Evolutionary conservation across 1,140 invertebrate species (phyloP), one percentile per base, ranked within the genome.

Genomic region (Penaeus chinensis): DNA sequence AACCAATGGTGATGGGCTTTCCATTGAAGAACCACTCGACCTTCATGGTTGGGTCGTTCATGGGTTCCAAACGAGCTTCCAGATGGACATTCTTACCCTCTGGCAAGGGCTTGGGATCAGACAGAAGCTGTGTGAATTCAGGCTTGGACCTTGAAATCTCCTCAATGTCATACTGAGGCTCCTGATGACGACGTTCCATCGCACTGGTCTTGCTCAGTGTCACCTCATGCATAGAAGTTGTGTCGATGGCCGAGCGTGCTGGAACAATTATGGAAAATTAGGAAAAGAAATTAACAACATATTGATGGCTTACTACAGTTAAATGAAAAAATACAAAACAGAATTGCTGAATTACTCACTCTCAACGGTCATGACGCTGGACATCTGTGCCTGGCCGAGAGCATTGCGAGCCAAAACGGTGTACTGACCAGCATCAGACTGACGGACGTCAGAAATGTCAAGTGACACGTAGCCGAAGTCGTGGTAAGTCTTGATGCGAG

Each of bases 21-120:
- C 97, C 97, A 93, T 99, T 98, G 89, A 97, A 96, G 93, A 96
- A 98, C 97, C 97, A 99, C 93, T 98, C 97, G 7, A 98, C 96
- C 91, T 96, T 94, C 96, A 98, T 97, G 1, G 96, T 97, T n/a
- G 97, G 97, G 93, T 98, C 97, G 42, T 96, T 96, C 95, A 97
- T 97, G 1, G 97, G 97, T 92, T 98, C 97, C 84, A 98, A 92
- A 74, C 96, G 94, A 90, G 97, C 97, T 92, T 98, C 97, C 74
- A 98, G 92, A 91, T 98, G 97, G 91, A 98, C 96, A 91, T 97
- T 97, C 92, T 96, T 96, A 54, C 97, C 97, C 93, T 99, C 97
- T 90, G 87, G 77, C 69, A 89, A 32, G 24, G 90, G 90, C 82
- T 88, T 83, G 13, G 85, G 82, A 37, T 90, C 89, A 42, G 88